Percentiles rank a stretch among this genome's conserved stretches.
Conservation (phyloP, 2,888 invertebrate genomes). For the Octonoba sinensis region DNA sequence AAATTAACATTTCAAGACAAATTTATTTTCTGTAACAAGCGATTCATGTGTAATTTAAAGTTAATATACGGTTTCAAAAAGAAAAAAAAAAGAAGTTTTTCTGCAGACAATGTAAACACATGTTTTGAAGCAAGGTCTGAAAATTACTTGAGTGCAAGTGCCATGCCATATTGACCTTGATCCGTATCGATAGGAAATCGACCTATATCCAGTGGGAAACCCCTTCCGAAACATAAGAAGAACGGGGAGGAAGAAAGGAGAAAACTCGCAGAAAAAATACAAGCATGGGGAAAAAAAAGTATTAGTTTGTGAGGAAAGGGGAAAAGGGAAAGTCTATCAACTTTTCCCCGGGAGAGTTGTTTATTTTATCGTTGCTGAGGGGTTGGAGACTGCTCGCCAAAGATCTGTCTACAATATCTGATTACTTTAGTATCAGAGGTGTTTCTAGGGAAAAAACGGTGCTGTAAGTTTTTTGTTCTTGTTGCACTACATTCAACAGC, state of each 20-base stretch:
- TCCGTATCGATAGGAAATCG: too few species aligned
- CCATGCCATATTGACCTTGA: too few species aligned
- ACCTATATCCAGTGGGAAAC: constrained; percentile 13
- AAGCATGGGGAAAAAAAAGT: constrained; percentile 29
- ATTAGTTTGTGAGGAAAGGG: constrained; percentile 33
- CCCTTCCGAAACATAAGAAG: constrained; percentile 17
- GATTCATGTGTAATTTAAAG: too few species aligned
- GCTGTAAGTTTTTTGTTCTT: neutral
- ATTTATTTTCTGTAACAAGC: too few species aligned
- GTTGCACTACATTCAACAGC: too few species aligned
- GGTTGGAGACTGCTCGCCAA: neutral
- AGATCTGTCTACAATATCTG: constrained; percentile 18
- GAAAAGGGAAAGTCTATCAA: constrained; percentile 46
- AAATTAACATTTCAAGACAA: too few species aligned
- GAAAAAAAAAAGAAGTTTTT: too few species aligned
- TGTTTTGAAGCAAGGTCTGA: neutral
- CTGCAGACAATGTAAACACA: neutral
- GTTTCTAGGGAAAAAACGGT: neutral
- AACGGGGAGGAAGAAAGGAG: neutral
- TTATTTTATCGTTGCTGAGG: constrained; percentile 47
- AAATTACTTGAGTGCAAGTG: neutral
- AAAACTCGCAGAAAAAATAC: neutral
- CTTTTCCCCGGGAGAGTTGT: constrained; percentile 50
- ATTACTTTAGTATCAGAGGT: constrained; percentile 45
- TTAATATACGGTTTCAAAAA: too few species aligned